Conservation (phyloP, 1,140 invertebrate genomes). For the Zaprionus kolodkinae region DNA sequence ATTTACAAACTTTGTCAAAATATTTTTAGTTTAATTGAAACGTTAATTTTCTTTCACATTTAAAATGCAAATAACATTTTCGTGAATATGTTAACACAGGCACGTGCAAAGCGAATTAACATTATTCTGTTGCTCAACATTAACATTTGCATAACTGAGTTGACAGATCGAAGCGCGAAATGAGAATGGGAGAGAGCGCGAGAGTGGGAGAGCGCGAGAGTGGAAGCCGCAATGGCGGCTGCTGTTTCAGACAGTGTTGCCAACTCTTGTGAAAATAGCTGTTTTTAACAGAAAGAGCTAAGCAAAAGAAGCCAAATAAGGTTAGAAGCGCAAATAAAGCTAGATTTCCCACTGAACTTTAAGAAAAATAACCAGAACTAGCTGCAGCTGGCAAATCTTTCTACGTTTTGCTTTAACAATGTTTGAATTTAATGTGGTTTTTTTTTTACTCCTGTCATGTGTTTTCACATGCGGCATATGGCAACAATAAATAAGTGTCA, state of each 20-base stretch:
- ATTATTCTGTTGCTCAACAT: constrained; percentile 5
- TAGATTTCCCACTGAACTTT: too few species aligned
- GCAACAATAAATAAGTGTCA: constrained; percentile 44
- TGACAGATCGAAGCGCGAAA: neutral
- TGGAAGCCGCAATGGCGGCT: neutral
- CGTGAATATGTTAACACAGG: neutral
- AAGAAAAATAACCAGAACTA: too few species aligned
- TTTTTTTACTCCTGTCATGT: neutral
- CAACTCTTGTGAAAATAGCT: too few species aligned
- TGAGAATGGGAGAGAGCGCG: neutral
- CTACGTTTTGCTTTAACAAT: neutral
- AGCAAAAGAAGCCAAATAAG: too few species aligned
- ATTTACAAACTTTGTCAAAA: neutral
- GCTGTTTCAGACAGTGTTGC: neutral
- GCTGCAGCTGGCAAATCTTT: neutral
- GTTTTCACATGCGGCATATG: constrained; percentile 18
- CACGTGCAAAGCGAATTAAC: constrained; percentile 1
- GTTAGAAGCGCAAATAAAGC: too few species aligned
- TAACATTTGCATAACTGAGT: constrained; percentile 19
- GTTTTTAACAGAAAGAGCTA: too few species aligned
- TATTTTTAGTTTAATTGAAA: neutral
- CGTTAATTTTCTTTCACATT: neutral
- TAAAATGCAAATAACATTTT: neutral
- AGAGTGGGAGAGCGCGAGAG: neutral
- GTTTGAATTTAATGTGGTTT: constrained; percentile 3